Evolutionary conservation across 2,797 vertebrate species (phyloP).

Genomic region (Echiichthys vipera): DNA sequence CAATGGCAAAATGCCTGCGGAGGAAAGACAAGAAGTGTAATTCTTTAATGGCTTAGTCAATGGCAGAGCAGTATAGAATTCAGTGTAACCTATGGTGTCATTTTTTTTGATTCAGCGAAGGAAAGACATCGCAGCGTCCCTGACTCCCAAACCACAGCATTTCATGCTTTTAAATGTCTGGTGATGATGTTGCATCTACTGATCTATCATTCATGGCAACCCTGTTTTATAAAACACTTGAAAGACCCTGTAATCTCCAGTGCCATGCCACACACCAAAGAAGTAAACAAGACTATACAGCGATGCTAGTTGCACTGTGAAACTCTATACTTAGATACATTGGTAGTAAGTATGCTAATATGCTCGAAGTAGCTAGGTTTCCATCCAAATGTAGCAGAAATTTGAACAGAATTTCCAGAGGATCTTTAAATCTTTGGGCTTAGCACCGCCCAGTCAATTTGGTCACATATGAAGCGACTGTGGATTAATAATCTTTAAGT

Average conservation of each 20-base stretch:
- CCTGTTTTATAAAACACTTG: neutral
- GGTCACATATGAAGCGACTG: too few relatives aligned
- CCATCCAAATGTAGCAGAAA: neutral
- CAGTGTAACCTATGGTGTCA: neutral
- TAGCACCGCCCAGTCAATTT: too few relatives aligned
- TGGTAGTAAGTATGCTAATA: neutral
- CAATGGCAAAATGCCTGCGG: constrained; percentile 52
- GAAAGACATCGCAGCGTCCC: neutral
- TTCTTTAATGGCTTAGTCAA: constrained; percentile 37
- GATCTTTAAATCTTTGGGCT: too few relatives aligned
- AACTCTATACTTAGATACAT: neutral
- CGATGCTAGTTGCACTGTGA: neutral
- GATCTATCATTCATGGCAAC: neutral
- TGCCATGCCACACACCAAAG: neutral
- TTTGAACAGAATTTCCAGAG: neutral
- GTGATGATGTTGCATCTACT: too few relatives aligned
- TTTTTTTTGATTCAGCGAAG: neutral
- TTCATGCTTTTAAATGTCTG: constrained; percentile 4
- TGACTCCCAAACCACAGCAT: neutral
- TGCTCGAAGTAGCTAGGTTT: neutral
- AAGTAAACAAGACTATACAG: neutral
- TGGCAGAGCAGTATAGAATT: constrained; percentile 8
- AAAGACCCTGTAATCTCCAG: neutral
- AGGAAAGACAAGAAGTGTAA: constrained; percentile 19
- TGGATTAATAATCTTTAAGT: too few relatives aligned